phyloP scores from a whole-genome alignment of 2,797 vertebrate species.

The Hypotaenidia philippensis region DNA sequence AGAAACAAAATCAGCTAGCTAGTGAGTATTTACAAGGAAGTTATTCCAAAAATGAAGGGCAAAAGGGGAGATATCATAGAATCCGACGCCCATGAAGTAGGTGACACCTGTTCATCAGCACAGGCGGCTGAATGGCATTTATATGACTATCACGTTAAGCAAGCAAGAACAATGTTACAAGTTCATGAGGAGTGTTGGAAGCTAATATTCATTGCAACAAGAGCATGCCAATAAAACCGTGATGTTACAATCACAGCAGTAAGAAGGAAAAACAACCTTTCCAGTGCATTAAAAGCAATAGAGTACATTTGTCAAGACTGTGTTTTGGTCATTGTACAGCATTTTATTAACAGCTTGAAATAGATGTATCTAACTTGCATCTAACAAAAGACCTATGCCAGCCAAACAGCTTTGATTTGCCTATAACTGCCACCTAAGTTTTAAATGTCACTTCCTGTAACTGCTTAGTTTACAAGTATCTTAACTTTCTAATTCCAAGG shows the following conservation, averaged over 20 bases:
- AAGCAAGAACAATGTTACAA: neutral
- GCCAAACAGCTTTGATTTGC: neutral
- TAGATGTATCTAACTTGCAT: neutral
- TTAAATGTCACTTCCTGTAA: neutral
- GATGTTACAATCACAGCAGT: neutral
- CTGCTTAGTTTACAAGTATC: neutral
- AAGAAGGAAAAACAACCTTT: neutral
- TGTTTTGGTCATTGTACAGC: neutral
- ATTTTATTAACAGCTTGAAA: constrained; percentile 11
- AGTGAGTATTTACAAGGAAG: neutral
- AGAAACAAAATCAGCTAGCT: neutral
- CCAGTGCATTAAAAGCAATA: neutral
- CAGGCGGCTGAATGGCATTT: neutral
- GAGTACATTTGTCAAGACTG: neutral
- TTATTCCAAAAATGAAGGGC: neutral
- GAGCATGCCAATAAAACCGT: neutral
- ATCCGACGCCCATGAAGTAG: neutral
- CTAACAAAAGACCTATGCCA: neutral
- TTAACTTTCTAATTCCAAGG: neutral
- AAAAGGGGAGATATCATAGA: neutral
- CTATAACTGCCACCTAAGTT: neutral
- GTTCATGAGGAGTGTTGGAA: neutral
- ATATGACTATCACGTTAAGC: neutral
- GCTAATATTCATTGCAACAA: neutral
- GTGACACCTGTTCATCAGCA: fast-evolving